These are phyloP conservation scores for Apocrypta bakeri DNA, from an alignment of 1,140 invertebrate species.

Conservation along the genomic window DNA sequence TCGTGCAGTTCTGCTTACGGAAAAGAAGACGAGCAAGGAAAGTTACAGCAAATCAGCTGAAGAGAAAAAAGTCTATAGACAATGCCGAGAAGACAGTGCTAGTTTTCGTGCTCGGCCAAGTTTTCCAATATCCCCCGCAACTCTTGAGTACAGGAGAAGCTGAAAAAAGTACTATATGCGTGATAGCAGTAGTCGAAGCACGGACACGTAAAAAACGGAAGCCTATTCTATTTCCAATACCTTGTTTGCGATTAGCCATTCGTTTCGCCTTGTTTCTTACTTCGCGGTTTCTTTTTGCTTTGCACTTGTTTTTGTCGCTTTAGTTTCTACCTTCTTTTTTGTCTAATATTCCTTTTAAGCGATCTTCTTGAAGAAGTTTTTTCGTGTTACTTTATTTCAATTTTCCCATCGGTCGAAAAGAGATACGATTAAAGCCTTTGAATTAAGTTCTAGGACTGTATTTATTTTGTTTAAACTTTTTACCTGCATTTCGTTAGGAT, in stretches of 20 bases:
- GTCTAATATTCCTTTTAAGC: constrained; percentile 33
- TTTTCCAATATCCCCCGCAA: constrained; percentile 63
- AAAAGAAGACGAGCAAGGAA: neutral
- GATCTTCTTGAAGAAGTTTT: constrained; percentile 12
- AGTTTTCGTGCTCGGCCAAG: constrained; percentile 52
- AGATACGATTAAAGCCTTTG: too few species aligned
- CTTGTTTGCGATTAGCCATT: constrained; percentile 37
- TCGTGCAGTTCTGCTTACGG: neutral
- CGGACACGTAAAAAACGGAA: constrained; percentile 53
- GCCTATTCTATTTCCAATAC: constrained; percentile 57
- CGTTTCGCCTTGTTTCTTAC: neutral
- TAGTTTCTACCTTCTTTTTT: constrained; percentile 19
- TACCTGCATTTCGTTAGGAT: neutral
- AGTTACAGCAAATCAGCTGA: neutral
- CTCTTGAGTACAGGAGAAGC: constrained; percentile 50
- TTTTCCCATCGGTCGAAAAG: neutral
- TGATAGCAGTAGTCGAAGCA: constrained; percentile 57
- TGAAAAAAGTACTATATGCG: neutral
- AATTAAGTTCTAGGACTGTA: too few species aligned
- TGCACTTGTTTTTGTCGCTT: neutral
- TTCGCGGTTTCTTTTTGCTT: neutral
- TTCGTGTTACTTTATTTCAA: constrained; percentile 22
- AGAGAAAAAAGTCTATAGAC: constrained; percentile 10
- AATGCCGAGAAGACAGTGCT: constrained; percentile 23
- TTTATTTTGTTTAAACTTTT: too few species aligned